These are phyloP conservation scores for Cyprinella venusta DNA, from an alignment of 2,797 vertebrate species.

Conservation along the genomic window DNA sequence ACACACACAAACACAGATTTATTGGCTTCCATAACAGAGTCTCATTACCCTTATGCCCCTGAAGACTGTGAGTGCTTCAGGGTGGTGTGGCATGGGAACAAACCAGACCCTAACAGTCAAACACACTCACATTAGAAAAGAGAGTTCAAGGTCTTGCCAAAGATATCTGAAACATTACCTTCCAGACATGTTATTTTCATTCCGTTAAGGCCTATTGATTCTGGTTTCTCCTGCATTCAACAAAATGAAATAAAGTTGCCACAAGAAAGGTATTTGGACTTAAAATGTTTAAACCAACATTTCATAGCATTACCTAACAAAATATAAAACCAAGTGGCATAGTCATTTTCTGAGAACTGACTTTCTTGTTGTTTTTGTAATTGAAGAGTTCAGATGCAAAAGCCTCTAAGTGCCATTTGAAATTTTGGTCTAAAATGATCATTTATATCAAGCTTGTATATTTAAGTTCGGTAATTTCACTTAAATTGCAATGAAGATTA, in stretches of 20 bases:
- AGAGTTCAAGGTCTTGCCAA: conserved; percentile 35
- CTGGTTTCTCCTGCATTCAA: not conserved
- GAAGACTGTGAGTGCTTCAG: conserved; percentile 41
- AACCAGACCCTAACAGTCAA: conserved; percentile 39
- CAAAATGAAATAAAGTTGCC: not conserved
- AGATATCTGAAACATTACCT: not conserved
- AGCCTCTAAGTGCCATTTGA: too few species aligned
- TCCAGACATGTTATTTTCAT: not conserved
- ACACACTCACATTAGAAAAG: conserved; percentile 7
- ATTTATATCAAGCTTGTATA: too few species aligned
- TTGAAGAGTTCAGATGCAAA: too few species aligned
- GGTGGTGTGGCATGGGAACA: conserved; percentile 53
- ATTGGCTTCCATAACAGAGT: conserved; percentile 70
- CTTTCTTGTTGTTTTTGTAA: not conserved
- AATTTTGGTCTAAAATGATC: too few species aligned
- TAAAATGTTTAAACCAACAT: not conserved
- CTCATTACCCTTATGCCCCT: conserved; percentile 67
- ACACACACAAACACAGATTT: conserved; percentile 63
- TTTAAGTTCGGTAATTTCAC: too few species aligned
- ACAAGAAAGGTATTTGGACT: not conserved
- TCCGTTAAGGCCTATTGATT: not conserved
- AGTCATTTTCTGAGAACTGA: not conserved
- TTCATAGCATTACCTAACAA: not conserved
- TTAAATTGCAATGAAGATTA: too few species aligned
- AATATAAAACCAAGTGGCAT: not conserved